Conservation (phyloP, 1,140 invertebrate genomes). For the Orussus abietinus region DNA sequence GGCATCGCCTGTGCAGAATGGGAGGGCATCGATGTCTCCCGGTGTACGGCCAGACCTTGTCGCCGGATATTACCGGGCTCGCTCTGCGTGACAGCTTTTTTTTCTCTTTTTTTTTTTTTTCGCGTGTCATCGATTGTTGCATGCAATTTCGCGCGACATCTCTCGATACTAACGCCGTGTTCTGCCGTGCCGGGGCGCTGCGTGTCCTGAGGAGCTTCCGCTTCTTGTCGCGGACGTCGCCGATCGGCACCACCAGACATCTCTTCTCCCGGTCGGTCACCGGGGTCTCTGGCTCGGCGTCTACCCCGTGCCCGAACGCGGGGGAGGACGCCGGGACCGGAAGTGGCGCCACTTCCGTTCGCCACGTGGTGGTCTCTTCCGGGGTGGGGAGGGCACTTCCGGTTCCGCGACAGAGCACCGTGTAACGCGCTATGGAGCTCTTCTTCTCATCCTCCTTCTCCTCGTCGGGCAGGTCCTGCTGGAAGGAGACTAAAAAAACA, state of each 20-base stretch:
- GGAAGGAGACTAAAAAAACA: slow-evolving; percentile 43
- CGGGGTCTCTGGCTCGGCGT: slow-evolving; percentile 25
- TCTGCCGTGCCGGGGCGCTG: slow-evolving; percentile 27
- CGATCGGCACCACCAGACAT: slow-evolving; percentile 48
- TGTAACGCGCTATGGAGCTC: neutral
- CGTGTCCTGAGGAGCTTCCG: slow-evolving; percentile 39
- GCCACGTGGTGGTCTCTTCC: slow-evolving; percentile 24
- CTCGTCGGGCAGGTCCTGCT: slow-evolving; percentile 41
- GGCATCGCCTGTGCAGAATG: too few relatives aligned
- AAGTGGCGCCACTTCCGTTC: slow-evolving; percentile 22
- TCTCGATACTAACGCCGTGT: too few relatives aligned
- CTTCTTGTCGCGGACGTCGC: slow-evolving; percentile 43
- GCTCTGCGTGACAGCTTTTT: too few relatives aligned
- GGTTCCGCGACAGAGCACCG: slow-evolving; percentile 7
- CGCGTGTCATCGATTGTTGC: too few relatives aligned
- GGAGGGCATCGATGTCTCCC: too few relatives aligned
- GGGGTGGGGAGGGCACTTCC: slow-evolving; percentile 12
- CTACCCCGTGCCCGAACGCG: too few relatives aligned
- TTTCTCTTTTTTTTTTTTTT: too few relatives aligned
- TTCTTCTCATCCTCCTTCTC: slow-evolving; percentile 28
- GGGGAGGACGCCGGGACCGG: slow-evolving; percentile 18
- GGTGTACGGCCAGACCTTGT: too few relatives aligned
- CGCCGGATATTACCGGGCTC: too few relatives aligned
- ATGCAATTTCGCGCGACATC: too few relatives aligned
- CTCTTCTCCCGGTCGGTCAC: slow-evolving; percentile 48